Evolutionary conservation across 2,797 vertebrate genomes (phyloP), one percentile per base, ranked within the genome.

Genomic region (Eulemur albifrons): DNA sequence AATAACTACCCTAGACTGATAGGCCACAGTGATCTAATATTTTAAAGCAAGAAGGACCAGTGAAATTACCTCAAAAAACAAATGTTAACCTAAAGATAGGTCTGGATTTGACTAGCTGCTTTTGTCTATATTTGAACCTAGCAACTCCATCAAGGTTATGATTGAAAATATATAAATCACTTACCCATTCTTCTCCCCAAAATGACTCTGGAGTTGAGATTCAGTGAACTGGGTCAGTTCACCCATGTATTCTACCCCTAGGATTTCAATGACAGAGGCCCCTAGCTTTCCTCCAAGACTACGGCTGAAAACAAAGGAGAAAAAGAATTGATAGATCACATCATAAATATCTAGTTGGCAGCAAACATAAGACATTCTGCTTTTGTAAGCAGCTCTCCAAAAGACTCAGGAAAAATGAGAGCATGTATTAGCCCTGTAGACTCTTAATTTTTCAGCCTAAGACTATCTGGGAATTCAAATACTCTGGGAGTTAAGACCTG

Each of bases 171-270:
- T 35, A 86, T 72, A 32, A 96, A 95, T 83, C 50, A 92, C 98
- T 99, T 99, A 99, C 99, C 99, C 99, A 1, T 99, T 99, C 98
- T 99, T 99, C 67, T 99, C 99, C 96, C 99, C 99, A 98, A 99
- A 99, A 98, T 99, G 99, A 95, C 98, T 98, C 96, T 98, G 99
- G 92, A 99, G 99, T 75, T 99, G 98, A 13, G 97, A 97, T 97
- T 99, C 98, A 77, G 98, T 99, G 98, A 99, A 99, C 93, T 96
- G 98, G 10, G 98, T 99, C 88, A 99, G 98, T 80, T 99, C 98
- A 57, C 99, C 99, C 21, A 99, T 99, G 97, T 99, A 99, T 93
- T 99, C 98, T 73, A 99, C 94, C 69, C 98, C 98, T 73, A 99
- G 98, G 80, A 98, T 98, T 97, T 99, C 99, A 57, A 97, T 98